These are phyloP conservation scores for Choreutis nemorana DNA, from an alignment of 2,888 invertebrate species.

Conservation along the genomic window DNA sequence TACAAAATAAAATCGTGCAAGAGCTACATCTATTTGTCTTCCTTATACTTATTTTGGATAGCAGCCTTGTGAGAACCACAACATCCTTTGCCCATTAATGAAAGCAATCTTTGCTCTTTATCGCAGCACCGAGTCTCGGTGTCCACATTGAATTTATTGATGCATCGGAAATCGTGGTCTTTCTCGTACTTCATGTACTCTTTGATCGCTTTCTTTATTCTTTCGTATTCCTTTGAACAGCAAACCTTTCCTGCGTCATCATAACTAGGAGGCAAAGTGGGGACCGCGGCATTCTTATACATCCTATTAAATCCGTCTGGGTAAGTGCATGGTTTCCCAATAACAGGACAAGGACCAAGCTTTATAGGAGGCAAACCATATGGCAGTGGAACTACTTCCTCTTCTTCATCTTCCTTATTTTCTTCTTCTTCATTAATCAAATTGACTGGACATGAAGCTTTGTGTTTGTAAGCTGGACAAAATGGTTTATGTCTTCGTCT, in stretches of 20 bases:
- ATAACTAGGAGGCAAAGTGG: conserved; percentile 39
- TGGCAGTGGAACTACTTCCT: conserved; percentile 40
- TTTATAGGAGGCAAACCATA: conserved; percentile 51
- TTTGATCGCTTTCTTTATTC: conserved; percentile 49
- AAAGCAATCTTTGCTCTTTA: conserved; percentile 37
- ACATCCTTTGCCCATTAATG: conserved; percentile 41
- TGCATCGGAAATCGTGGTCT: conserved; percentile 40
- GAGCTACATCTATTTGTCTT: conserved; percentile 20
- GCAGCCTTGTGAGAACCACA: conserved; percentile 50
- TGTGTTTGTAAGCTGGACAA: conserved; percentile 49
- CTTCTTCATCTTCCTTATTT: conserved; percentile 41
- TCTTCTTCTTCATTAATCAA: conserved; percentile 31
- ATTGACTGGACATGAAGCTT: conserved; percentile 40
- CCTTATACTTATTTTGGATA: conserved; percentile 40
- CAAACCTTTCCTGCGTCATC: conserved; percentile 52
- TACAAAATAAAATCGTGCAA: conserved; percentile 55
- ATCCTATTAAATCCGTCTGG: conserved; percentile 55
- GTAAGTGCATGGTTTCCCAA: conserved; percentile 48
- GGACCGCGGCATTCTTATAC: conserved; percentile 41
- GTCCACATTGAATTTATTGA: conserved; percentile 46
- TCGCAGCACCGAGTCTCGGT: conserved; percentile 54
- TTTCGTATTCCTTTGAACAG: conserved; percentile 52
- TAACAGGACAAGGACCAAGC: conserved; percentile 53
- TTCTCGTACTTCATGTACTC: conserved; percentile 47
- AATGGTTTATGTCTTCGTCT: conserved; percentile 44